Conservation (phyloP, 2,797 vertebrate species). For the Aldrovandia affinis region DNA sequence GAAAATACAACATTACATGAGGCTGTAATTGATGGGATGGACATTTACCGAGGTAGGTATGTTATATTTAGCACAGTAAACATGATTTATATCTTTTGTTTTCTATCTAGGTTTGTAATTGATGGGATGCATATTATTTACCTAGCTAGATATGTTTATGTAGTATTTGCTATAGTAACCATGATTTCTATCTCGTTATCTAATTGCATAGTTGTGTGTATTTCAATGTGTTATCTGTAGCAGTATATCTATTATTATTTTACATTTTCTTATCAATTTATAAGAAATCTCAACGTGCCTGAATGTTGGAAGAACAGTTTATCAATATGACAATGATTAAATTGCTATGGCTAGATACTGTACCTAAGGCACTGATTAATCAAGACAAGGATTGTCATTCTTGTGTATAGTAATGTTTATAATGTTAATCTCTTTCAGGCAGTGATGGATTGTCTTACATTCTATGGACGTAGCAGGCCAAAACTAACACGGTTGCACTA, state of each 20-base stretch:
- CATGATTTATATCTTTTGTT: not conserved
- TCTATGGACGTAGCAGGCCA: not conserved
- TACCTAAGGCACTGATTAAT: not conserved
- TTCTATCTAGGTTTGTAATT: too few relatives aligned
- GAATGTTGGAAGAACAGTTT: not conserved
- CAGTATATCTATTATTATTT: not conserved
- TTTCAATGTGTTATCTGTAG: not conserved
- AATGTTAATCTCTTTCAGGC: not conserved
- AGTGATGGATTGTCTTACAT: not conserved
- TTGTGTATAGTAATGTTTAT: conserved; percentile 8
- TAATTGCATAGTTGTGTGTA: too few relatives aligned
- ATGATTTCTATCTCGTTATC: too few relatives aligned
- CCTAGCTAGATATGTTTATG: too few relatives aligned
- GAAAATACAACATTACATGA: not conserved
- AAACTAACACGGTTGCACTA: conserved; percentile 24
- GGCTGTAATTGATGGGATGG: not conserved
- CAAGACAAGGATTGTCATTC: not conserved
- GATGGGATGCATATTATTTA: not conserved
- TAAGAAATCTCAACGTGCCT: too few relatives aligned
- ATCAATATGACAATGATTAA: not conserved
- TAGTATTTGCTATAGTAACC: too few relatives aligned
- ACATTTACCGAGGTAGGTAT: not conserved
- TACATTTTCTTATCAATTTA: too few relatives aligned
- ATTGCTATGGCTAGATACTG: not conserved
- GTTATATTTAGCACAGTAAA: not conserved